These are phyloP conservation scores for Alca torda DNA, from an alignment of 2,797 vertebrate species.

Conservation along the genomic window DNA sequence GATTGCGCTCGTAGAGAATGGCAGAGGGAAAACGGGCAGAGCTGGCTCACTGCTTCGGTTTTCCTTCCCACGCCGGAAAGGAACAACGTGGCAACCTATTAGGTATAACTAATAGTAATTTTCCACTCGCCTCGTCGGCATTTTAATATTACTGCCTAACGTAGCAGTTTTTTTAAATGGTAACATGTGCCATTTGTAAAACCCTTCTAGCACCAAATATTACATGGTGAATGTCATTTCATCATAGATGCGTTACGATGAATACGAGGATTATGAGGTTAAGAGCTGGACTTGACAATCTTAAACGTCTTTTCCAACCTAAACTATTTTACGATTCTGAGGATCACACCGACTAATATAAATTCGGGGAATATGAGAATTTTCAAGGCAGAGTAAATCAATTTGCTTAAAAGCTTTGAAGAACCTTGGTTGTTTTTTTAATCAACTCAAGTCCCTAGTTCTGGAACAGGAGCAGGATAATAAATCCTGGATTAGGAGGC, in stretches of 20 bases:
- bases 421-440: not conserved
- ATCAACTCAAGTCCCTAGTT: not conserved
- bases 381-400: not conserved
- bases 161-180: not conserved
- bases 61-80: not conserved
- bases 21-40: not conserved
- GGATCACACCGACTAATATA: not conserved
- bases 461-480: not conserved
- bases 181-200: not conserved
- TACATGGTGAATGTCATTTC: no score
- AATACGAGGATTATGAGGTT: not conserved
- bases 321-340: not conserved
- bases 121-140: not conserved
- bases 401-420: constrained; percentile 10
- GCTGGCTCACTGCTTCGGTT: not conserved
- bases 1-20: not conserved
- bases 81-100: not conserved
- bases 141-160: not conserved
- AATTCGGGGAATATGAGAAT: not conserved
- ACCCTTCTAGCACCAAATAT: not conserved
- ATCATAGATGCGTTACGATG: no score
- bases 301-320: not conserved
- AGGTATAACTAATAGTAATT: not conserved
- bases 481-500: constrained; percentile 24
- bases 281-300: not conserved